phyloP scores from a whole-genome alignment of 2,113 vertebrate genomes.

The Neodontobutis hainanensis region DNA sequence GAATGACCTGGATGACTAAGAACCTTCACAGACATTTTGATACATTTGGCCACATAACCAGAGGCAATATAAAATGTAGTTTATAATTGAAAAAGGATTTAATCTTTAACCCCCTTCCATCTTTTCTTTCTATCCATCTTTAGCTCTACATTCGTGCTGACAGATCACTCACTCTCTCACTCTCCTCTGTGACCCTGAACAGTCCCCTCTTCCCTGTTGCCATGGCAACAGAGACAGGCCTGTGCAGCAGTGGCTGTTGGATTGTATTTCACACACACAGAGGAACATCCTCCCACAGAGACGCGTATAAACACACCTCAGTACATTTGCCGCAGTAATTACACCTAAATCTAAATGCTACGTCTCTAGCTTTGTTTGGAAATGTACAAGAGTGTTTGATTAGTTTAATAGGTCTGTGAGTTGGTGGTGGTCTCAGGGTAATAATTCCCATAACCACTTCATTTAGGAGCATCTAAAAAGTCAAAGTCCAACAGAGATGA shows the following conservation, averaged over 20 bases:
- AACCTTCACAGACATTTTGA: too few species aligned
- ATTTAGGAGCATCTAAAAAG: slow-evolving; percentile 21
- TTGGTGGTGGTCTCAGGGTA: slow-evolving; percentile 1
- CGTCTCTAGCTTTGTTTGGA: too few species aligned
- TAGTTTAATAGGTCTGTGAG: slow-evolving; percentile 12
- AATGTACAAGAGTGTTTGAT: background rate
- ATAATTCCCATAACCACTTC: slow-evolving; percentile 11
- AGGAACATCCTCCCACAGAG: slow-evolving; percentile 6
- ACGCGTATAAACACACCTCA: background rate
- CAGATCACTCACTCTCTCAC: slow-evolving; percentile 44
- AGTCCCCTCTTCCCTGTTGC: slow-evolving; percentile 47
- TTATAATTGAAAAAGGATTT: background rate
- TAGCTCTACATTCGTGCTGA: slow-evolving; percentile 9
- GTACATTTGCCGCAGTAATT: background rate
- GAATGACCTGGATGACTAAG: too few species aligned
- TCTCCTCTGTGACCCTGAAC: slow-evolving; percentile 44
- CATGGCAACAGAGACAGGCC: slow-evolving; percentile 51
- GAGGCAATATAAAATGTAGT: too few species aligned
- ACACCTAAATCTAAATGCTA: too few species aligned
- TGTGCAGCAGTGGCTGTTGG: slow-evolving; percentile 6
- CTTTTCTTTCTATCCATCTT: background rate
- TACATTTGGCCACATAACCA: too few species aligned
- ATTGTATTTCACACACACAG: slow-evolving; percentile 12
- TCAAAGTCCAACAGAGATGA: background rate
- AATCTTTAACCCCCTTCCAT: background rate